phyloP scores from a whole-genome alignment of 2,888 invertebrate genomes.

The Teinopalpus imperialis region DNA sequence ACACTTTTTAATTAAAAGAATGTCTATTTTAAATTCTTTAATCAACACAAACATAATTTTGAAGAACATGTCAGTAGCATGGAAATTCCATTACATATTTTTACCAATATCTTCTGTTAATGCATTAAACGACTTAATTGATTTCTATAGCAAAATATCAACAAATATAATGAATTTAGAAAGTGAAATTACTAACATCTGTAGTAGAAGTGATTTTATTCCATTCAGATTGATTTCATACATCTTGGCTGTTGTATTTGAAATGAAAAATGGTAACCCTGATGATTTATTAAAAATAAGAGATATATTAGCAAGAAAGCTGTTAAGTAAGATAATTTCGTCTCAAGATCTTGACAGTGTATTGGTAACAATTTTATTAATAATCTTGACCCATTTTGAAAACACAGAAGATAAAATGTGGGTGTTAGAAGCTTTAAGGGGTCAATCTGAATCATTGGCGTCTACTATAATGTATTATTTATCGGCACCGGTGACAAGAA shows the following conservation, averaged over 20 bases:
- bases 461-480: constrained; percentile 52
- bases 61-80: constrained; percentile 63
- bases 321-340: constrained; percentile 54
- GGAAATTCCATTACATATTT: constrained; percentile 74
- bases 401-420: constrained; percentile 43
- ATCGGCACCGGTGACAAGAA: constrained; percentile 50
- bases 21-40: constrained; percentile 57
- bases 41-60: constrained; percentile 57
- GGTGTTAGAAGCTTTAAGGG: constrained; percentile 56
- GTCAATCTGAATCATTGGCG: constrained; percentile 56
- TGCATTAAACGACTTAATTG: constrained; percentile 60
- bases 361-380: constrained; percentile 55
- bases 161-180: constrained; percentile 32
- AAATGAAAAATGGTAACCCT: constrained; percentile 29
- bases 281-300: constrained; percentile 39
- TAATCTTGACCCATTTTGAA: constrained; percentile 48
- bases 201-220: constrained; percentile 57
- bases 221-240: constrained; percentile 50
- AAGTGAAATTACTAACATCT: constrained; percentile 30
- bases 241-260: constrained; percentile 39
- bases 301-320: constrained; percentile 46
- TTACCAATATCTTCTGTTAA: constrained; percentile 63
- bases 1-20: constrained; percentile 51
- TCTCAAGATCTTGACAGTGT: constrained; percentile 65
- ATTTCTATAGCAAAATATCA: constrained; percentile 42